Percentiles rank a stretch among this genome's conserved stretches.
Conservation (phyloP, 2,113 vertebrate species). For the Brachypteracias leptosomus region DNA sequence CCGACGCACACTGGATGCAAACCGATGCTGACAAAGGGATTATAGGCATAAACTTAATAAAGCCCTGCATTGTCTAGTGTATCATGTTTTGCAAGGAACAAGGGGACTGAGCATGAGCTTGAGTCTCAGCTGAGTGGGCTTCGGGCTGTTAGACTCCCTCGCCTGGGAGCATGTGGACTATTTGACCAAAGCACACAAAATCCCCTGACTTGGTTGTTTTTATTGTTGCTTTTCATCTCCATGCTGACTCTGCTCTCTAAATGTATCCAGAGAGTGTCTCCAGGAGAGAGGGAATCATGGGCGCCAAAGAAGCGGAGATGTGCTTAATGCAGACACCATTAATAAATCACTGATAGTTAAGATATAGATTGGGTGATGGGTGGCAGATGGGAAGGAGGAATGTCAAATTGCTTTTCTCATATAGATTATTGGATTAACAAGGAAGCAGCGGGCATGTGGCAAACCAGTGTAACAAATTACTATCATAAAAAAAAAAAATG, state of each 20-base stretch:
- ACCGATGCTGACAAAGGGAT: not conserved
- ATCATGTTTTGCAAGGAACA: not conserved
- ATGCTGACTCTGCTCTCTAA: slow-evolving; percentile 47
- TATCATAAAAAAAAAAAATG: slow-evolving; percentile 75
- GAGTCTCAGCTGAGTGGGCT: not conserved
- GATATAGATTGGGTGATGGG: slow-evolving; percentile 83
- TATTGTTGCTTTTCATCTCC: slow-evolving; percentile 36
- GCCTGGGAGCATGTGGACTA: not conserved
- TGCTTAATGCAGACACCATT: slow-evolving; percentile 74
- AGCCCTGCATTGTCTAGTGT: not conserved
- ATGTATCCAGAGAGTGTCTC: slow-evolving; percentile 47
- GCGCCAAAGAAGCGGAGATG: slow-evolving; percentile 59
- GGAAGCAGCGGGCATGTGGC: slow-evolving; percentile 77
- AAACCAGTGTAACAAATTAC: slow-evolving; percentile 81
- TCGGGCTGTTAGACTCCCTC: not conserved
- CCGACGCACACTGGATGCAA: not conserved
- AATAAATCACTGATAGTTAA: slow-evolving; percentile 83
- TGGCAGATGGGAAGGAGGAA: slow-evolving; percentile 81
- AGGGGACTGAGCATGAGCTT: not conserved
- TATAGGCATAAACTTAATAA: not conserved
- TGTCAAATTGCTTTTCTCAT: slow-evolving; percentile 83
- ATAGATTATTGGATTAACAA: slow-evolving; percentile 86
- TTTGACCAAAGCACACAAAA: slow-evolving; percentile 34
- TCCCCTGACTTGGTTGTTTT: not conserved
- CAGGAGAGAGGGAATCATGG: slow-evolving; percentile 39